These are phyloP conservation scores for Tretioscincus oriximinensis DNA, from an alignment of 2,113 vertebrate genomes.

Conservation along the genomic window DNA sequence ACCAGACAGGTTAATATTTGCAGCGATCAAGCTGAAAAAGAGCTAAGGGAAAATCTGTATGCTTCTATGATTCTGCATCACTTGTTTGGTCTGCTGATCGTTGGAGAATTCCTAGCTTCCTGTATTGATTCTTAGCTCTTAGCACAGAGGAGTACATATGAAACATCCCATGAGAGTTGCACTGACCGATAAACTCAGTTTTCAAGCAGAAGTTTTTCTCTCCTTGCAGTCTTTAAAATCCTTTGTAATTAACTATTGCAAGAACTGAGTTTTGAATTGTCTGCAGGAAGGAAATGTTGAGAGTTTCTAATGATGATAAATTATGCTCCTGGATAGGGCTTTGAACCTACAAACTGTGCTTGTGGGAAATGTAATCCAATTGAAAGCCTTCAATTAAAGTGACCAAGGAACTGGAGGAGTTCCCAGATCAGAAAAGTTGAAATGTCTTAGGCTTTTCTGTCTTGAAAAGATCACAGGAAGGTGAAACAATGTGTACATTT, in stretches of 20 bases:
- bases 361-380: too few relatives aligned
- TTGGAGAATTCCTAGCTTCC: background rate
- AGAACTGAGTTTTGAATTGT: background rate
- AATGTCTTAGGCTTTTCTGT: too few relatives aligned
- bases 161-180: background rate
- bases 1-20: slow-evolving; percentile 4
- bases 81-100: background rate
- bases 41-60: background rate
- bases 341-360: background rate
- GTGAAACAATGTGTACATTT: too few relatives aligned
- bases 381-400: too few relatives aligned
- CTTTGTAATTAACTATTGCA: background rate
- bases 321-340: background rate
- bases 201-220: background rate
- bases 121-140: too few relatives aligned
- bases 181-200: background rate
- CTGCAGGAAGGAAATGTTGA: background rate
- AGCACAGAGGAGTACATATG: background rate
- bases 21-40: slow-evolving; percentile 24
- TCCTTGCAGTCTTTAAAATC: background rate
- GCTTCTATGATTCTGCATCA: background rate
- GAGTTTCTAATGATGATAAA: background rate
- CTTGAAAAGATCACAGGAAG: too few relatives aligned
- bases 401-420: too few relatives aligned
- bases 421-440: too few relatives aligned